Base-by-base conservation (phyloP, 2,113 vertebrate genomes). In the Sorex fumeus region DNA sequence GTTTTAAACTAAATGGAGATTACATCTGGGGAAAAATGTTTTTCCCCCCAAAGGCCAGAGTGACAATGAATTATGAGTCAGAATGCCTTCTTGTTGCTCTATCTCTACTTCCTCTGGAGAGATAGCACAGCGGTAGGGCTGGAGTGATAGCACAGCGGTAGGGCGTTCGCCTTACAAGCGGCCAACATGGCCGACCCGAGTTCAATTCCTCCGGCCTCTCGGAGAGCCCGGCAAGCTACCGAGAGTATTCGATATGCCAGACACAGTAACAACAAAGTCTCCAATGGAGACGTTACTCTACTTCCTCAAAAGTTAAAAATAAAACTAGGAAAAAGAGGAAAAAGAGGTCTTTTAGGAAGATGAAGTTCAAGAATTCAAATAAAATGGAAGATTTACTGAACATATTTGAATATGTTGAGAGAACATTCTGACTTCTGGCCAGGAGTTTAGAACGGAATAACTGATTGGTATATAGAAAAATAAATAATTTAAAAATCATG, bases 401-500 rank as follows among this genome's bases (percentile, higher is more conserved):
- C 64, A 72, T 21, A 27, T 70, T 57, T 89, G 60, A 57, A 45
- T 57, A 74, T 45, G 47, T 9, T 36, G 27, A 86, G 70, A 66
- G 76, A 40, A 53, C 64, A 72, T 64, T 93, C 83, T 69, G 83
- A 40, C 27, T 57, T 76, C 66, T 86, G 27, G 62, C 40, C 53
- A 30, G 6, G 18, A 57, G 34, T 94, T 87, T 71, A 69, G 70
- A n/a, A 43, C 13, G 79, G 40, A 88, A 66, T 70, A 74, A 72
- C 30, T 82, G 71, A 57, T 7, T 43, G n/a, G 11, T 36, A 23
- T 27, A 83, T 4, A 83, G 32, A 71, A 47, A 47, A 88, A 66
- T 45, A 82, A 85, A 81, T 23, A 45, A 50, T 30, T 92, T 32
- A 6, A 69, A 93, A 84, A 77, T 53, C 47, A 78, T 40, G 40